Conservation (phyloP, 1,140 invertebrate species). For the Drosophila ogumai region DNA sequence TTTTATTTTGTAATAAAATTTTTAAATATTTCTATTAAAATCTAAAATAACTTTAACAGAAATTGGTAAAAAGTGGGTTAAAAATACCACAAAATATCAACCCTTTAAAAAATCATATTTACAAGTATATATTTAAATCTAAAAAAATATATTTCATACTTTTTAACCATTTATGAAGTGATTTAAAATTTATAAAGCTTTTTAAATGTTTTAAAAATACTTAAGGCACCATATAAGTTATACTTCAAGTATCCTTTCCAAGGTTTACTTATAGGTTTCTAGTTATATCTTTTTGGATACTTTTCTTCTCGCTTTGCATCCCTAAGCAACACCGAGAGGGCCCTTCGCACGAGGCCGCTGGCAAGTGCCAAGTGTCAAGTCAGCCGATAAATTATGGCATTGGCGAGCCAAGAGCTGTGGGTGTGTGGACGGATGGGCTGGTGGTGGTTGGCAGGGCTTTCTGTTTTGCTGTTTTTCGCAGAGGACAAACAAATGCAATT, state of each 20-base stretch:
- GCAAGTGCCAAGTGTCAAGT: slow-evolving; percentile 33
- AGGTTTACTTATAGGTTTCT: background rate
- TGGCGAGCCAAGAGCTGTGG: slow-evolving; percentile 21
- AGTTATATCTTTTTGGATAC: background rate
- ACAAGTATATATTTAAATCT: too few relatives aligned
- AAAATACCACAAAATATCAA: too few relatives aligned
- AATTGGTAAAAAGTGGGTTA: too few relatives aligned
- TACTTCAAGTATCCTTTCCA: background rate
- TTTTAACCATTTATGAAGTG: too few relatives aligned
- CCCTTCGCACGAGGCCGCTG: slow-evolving; percentile 19
- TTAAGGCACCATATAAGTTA: too few relatives aligned
- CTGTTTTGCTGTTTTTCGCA: slow-evolving; percentile 1
- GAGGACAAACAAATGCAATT: slow-evolving; percentile 60
- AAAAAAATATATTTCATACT: too few relatives aligned
- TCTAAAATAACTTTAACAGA: too few relatives aligned
- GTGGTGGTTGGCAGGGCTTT: background rate
- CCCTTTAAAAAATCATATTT: too few relatives aligned
- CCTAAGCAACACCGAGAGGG: background rate
- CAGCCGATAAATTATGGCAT: slow-evolving; percentile 59
- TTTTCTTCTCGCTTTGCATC: slow-evolving; percentile 7
- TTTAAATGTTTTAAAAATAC: too few relatives aligned
- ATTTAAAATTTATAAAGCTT: too few relatives aligned
- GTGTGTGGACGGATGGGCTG: background rate
- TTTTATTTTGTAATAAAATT: too few relatives aligned
- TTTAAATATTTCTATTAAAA: too few relatives aligned